Evolutionary conservation across 2,797 vertebrate species (phyloP).

Genomic region (Sebastes hubbsi): DNA sequence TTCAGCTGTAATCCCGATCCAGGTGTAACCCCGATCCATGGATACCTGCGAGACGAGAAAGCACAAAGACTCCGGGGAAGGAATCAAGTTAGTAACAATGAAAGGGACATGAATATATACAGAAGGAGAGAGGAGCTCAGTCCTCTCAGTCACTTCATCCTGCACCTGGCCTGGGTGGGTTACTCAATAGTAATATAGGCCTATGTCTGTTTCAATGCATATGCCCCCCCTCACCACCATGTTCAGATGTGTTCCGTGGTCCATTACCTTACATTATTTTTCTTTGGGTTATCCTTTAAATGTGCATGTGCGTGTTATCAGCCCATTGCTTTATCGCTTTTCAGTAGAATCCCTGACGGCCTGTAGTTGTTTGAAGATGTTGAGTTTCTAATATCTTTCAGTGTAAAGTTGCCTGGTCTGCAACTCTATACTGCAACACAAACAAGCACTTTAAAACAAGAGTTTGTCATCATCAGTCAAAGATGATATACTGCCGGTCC

Average conservation of each 20-base stretch:
- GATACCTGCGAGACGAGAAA: too few relatives aligned
- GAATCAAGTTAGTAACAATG: too few relatives aligned
- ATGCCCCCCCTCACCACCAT: too few relatives aligned
- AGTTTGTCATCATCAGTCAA: constrained; percentile 31
- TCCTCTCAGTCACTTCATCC: too few relatives aligned
- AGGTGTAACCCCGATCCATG: too few relatives aligned
- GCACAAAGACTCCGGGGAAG: too few relatives aligned
- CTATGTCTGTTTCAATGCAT: too few relatives aligned
- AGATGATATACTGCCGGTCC: constrained; percentile 19
- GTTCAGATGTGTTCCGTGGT: neutral
- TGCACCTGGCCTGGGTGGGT: too few relatives aligned
- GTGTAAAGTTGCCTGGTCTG: neutral
- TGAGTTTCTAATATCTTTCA: neutral
- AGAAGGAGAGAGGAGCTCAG: too few relatives aligned
- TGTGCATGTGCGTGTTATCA: neutral
- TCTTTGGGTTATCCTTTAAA: neutral
- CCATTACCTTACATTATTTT: neutral
- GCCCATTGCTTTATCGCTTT: neutral
- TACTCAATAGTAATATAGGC: too few relatives aligned
- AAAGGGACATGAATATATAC: too few relatives aligned
- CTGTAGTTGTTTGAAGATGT: neutral
- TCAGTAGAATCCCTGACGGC: neutral
- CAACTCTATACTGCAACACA: constrained; percentile 1
- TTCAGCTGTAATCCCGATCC: too few relatives aligned
- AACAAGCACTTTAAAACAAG: constrained; percentile 5